Conservation (phyloP, 2,797 vertebrate genomes). For the Chiloscyllium punctatum region DNA sequence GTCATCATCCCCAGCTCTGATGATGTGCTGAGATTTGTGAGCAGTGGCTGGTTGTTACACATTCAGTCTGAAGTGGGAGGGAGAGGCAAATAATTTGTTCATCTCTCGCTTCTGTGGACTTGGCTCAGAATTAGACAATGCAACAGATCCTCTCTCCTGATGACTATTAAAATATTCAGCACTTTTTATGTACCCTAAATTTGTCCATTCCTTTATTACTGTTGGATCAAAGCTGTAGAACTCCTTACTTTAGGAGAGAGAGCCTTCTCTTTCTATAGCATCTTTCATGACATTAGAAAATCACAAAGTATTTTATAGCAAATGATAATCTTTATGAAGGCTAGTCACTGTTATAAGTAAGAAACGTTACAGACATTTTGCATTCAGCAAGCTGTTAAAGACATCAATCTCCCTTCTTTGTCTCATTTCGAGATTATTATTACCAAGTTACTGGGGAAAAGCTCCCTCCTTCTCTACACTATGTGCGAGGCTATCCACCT, state of each 20-base stretch:
- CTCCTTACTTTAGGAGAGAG: background rate
- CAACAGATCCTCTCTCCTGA: background rate
- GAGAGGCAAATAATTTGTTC: background rate
- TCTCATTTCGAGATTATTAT: too few relatives aligned
- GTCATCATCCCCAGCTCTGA: background rate
- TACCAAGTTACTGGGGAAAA: too few relatives aligned
- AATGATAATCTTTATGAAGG: background rate
- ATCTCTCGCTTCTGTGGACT: background rate
- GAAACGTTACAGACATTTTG: background rate
- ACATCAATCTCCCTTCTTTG: too few relatives aligned
- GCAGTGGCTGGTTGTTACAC: background rate
- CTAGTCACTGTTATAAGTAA: background rate
- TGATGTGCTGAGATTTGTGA: background rate
- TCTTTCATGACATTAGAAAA: background rate
- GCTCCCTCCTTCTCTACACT: too few relatives aligned
- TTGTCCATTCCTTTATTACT: background rate
- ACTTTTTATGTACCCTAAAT: background rate
- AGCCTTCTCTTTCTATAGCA: background rate
- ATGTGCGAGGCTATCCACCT: too few relatives aligned
- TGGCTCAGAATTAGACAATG: background rate
- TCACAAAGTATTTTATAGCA: background rate
- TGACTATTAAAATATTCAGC: background rate
- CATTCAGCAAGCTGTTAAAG: background rate
- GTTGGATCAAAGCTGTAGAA: background rate
- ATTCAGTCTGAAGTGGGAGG: background rate